These are phyloP conservation scores for Geotrupes spiniger DNA, from an alignment of 2,888 invertebrate species.

Conservation along the genomic window DNA sequence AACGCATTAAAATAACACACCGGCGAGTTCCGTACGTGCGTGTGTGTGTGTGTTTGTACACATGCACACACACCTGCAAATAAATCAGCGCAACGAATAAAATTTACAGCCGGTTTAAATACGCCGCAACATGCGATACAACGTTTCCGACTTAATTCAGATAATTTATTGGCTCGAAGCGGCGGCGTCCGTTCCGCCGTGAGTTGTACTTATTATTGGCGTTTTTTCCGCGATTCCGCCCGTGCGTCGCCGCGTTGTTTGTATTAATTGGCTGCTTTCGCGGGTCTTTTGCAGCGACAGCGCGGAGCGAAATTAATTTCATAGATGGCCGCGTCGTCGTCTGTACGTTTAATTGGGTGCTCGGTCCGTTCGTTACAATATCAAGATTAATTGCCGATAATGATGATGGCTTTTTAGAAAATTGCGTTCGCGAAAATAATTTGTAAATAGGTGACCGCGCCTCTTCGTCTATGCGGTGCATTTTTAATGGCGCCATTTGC, in stretches of 20 bases:
- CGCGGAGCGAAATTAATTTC: slow-evolving; percentile 2
- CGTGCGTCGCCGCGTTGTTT: too few relatives aligned
- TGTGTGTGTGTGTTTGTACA: too few relatives aligned
- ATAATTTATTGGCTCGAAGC: slow-evolving; percentile 1
- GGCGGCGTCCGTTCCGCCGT: background rate
- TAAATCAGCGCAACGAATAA: slow-evolving; percentile 5
- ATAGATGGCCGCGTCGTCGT: too few relatives aligned
- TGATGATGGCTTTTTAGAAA: slow-evolving; percentile 18
- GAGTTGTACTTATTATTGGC: too few relatives aligned
- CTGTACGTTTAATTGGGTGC: slow-evolving; percentile 15
- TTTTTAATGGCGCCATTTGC: too few relatives aligned
- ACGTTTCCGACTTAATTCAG: slow-evolving; percentile 4
- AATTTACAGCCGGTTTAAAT: slow-evolving; percentile 6
- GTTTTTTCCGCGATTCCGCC: too few relatives aligned
- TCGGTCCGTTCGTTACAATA: too few relatives aligned
- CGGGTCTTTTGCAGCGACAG: too few relatives aligned
- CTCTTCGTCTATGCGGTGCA: too few relatives aligned
- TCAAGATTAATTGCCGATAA: slow-evolving; percentile 15
- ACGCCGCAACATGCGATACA: slow-evolving; percentile 6
- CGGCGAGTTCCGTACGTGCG: background rate
- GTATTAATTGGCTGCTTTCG: too few relatives aligned
- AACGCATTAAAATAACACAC: slow-evolving; percentile 15
- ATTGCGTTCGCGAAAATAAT: slow-evolving; percentile 9
- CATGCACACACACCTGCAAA: background rate
- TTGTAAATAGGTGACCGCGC: slow-evolving; percentile 9